A percentile compares a stretch with the other conserved stretches of the same genome.
phyloP scores from a whole-genome alignment of 2,888 invertebrate genomes.

The Epirrhoe alternata region DNA sequence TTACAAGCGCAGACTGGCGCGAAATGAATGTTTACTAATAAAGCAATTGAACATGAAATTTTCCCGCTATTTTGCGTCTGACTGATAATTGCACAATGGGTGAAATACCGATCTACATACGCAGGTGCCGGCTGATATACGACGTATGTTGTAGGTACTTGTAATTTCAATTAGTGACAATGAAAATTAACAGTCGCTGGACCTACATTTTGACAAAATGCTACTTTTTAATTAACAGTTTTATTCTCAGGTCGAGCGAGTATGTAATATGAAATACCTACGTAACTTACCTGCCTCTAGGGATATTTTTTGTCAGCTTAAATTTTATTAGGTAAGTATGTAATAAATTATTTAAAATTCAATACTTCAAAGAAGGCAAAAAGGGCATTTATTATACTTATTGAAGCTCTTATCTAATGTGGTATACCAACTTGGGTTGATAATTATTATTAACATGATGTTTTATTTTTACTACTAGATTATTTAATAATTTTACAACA shows the following conservation, averaged over 20 bases:
- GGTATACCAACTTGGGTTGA: background rate
- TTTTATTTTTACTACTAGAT: too few species aligned
- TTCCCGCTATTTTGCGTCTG: constrained; percentile 61
- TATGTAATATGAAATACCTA: background rate
- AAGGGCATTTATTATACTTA: too few species aligned
- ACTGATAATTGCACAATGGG: constrained; percentile 37
- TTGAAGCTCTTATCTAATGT: background rate
- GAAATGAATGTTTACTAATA: constrained; percentile 79
- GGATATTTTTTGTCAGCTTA: too few species aligned
- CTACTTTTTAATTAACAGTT: background rate
- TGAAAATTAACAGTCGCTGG: background rate
- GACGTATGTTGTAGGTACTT: background rate
- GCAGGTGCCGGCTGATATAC: constrained; percentile 2
- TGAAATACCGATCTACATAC: constrained; percentile 37
- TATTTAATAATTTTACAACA: too few species aligned
- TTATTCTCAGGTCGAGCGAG: background rate
- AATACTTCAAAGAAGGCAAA: too few species aligned
- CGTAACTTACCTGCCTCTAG: too few species aligned
- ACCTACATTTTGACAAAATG: background rate
- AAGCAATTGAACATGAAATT: constrained; percentile 60
- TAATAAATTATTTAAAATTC: too few species aligned
- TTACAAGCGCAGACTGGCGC: constrained; percentile 76
- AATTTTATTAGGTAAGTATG: too few species aligned
- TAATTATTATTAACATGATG: too few species aligned
- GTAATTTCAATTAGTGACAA: background rate